These are phyloP conservation scores for Anoplopoma fimbria DNA, from an alignment of 2,113 vertebrate species.

Conservation along the genomic window DNA sequence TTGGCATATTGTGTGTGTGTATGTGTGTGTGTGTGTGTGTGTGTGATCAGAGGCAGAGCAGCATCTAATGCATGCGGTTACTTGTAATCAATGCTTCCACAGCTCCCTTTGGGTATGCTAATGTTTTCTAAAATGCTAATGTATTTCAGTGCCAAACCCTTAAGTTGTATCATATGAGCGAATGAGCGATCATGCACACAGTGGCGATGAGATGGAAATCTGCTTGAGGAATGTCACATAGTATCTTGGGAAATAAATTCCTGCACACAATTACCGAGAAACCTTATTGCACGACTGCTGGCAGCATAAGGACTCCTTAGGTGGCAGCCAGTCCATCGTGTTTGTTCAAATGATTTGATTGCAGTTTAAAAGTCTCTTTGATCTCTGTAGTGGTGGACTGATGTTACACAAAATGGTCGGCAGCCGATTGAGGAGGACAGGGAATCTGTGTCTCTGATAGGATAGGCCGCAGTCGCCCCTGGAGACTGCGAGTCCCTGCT, in stretches of 20 bases:
- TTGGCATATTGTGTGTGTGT: conserved; percentile 61
- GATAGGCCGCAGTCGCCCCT: conserved; percentile 1
- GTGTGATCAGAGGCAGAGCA: conserved; percentile 62
- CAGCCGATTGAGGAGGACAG: background rate
- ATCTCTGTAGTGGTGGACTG: conserved; percentile 28
- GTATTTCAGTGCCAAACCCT: conserved; percentile 59
- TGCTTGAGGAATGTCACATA: conserved; percentile 56
- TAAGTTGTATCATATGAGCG: conserved; percentile 66
- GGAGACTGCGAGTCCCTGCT: conserved; percentile 13
- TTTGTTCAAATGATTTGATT: conserved; percentile 49
- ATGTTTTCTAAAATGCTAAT: conserved; percentile 79
- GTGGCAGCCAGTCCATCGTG: conserved; percentile 29
- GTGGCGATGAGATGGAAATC: conserved; percentile 63
- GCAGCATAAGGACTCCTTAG: conserved; percentile 35
- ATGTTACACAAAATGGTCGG: conserved; percentile 52
- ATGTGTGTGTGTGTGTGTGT: conserved; percentile 15
- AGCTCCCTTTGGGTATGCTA: conserved; percentile 70
- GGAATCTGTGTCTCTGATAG: conserved; percentile 32
- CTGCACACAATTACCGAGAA: conserved; percentile 7
- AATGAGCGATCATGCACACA: conserved; percentile 45
- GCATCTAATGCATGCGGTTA: conserved; percentile 67
- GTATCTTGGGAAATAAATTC: conserved; percentile 43
- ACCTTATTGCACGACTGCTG: background rate
- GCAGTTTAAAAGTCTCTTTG: conserved; percentile 49
- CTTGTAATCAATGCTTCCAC: conserved; percentile 76